These are phyloP conservation scores for Pterocles gutturalis DNA, from an alignment of 2,113 vertebrate species.

Conservation along the genomic window DNA sequence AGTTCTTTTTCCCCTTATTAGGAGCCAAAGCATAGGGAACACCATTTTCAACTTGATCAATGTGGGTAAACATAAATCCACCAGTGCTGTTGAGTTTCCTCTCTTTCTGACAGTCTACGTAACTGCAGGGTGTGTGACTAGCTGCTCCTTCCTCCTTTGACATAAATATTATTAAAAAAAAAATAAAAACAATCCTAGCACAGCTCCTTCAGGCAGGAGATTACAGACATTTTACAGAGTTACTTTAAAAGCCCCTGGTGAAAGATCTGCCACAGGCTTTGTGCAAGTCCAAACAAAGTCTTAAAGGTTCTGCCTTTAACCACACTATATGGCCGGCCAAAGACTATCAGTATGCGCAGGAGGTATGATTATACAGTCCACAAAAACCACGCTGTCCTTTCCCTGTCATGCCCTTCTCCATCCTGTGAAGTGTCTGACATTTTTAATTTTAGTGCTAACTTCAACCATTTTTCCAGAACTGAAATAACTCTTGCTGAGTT, in stretches of 20 bases:
- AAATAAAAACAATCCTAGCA: background rate
- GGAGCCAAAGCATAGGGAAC: background rate
- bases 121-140: background rate
- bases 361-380: background rate
- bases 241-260: background rate
- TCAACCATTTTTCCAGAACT: background rate
- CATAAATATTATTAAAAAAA: background rate
- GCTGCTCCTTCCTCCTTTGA: background rate
- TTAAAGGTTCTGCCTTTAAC: background rate
- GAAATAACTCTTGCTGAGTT: background rate
- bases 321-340: background rate
- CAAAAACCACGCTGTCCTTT: background rate
- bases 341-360: background rate
- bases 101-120: background rate
- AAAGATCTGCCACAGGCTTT: background rate
- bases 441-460: background rate
- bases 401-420: background rate
- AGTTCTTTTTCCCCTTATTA: background rate
- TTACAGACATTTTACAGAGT: background rate
- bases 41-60: background rate
- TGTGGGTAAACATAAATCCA: rapidly evolving
- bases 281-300: background rate
- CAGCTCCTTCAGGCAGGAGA: background rate
- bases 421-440: background rate
- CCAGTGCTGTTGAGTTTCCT: background rate